Evolutionary conservation across 2,797 vertebrate species (phyloP).

Genomic region (Bradypodion ventrale): DNA sequence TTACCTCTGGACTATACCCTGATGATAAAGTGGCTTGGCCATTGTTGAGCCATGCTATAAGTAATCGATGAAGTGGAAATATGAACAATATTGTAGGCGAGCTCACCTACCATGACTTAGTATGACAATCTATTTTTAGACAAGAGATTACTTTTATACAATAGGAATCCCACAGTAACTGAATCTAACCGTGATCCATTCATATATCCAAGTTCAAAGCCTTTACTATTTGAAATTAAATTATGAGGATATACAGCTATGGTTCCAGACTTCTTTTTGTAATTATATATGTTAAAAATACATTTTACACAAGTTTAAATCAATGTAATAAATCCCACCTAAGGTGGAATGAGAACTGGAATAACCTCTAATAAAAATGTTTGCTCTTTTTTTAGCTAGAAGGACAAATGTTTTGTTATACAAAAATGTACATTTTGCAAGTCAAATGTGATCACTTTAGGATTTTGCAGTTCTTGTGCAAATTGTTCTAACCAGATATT

Average conservation of each 20-base stretch:
- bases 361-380: slow-evolving; percentile 14
- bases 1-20: background rate
- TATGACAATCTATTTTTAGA: background rate
- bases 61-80: background rate
- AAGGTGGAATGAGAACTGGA: background rate
- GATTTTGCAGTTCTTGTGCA: slow-evolving; percentile 44
- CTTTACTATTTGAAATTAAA: background rate
- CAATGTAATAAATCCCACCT: slow-evolving; percentile 1
- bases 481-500: background rate
- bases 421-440: slow-evolving; percentile 24
- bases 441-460: slow-evolving; percentile 54
- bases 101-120: background rate
- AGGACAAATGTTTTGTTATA: slow-evolving; percentile 2
- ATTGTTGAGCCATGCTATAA: slow-evolving; percentile 11
- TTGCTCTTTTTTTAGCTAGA: background rate
- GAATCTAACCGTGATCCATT: slow-evolving; percentile 12
- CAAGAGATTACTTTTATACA: background rate
- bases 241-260: background rate
- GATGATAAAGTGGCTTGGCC: background rate
- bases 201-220: slow-evolving; percentile 16
- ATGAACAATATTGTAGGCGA: background rate
- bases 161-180: slow-evolving; percentile 11
- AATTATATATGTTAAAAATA: background rate
- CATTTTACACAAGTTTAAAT: slow-evolving; percentile 10
- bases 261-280: background rate